Evolutionary conservation across 1,140 invertebrate genomes (phyloP).

Genomic region (Matsumurasca onukii): DNA sequence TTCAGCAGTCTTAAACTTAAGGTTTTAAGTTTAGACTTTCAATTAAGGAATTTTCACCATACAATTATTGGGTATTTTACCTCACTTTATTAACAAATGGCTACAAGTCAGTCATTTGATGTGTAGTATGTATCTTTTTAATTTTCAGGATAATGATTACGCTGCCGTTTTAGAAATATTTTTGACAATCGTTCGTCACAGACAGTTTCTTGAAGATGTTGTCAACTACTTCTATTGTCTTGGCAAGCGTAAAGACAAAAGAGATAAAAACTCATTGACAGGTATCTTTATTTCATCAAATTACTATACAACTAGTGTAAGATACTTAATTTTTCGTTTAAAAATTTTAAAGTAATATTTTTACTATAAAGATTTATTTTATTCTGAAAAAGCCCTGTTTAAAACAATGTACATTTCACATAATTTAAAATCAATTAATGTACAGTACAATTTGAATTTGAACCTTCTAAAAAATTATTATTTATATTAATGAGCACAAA

Average conservation of each 20-base stretch:
- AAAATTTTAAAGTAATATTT: not conserved
- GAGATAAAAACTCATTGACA: not conserved
- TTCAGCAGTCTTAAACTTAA: too few relatives aligned
- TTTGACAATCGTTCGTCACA: constrained; percentile 1
- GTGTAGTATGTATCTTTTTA: too few relatives aligned
- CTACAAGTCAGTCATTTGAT: too few relatives aligned
- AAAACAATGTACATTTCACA: not conserved
- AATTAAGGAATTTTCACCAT: too few relatives aligned
- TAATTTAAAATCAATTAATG: not conserved
- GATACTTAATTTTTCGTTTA: not conserved
- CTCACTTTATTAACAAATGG: too few relatives aligned
- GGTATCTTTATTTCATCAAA: not conserved
- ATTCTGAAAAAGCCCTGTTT: not conserved
- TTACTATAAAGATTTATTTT: not conserved
- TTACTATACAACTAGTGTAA: not conserved
- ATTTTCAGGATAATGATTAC: constrained; percentile 1
- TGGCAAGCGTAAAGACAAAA: constrained; percentile 6
- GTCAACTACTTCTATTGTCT: constrained; percentile 6
- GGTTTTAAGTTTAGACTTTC: too few relatives aligned
- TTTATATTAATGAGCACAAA: too few relatives aligned
- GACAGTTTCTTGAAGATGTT: not conserved
- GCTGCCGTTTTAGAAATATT: not conserved
- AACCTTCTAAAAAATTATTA: too few relatives aligned
- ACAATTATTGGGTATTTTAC: too few relatives aligned
- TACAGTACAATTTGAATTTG: not conserved